A percentile compares a stretch with the other conserved stretches of the same genome.
Evolutionary conservation across 2,113 vertebrate genomes (phyloP).

Genomic region (Bubo scandiacus): DNA sequence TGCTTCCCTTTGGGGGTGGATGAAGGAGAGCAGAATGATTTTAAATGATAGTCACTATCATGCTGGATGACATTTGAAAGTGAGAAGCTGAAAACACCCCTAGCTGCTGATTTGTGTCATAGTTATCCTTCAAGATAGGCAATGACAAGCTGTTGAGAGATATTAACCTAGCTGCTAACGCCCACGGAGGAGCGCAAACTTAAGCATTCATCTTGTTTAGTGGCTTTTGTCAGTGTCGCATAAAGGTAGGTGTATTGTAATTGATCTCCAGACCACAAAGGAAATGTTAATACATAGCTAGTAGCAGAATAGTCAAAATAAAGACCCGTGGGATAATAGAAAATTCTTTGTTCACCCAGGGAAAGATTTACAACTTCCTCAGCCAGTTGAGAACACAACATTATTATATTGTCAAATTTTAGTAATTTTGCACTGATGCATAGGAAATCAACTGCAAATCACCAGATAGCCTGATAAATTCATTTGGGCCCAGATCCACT

Average conservation of each 20-base stretch:
- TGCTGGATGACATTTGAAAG: neutral
- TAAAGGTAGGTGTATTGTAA: neutral
- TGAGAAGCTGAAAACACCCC: neutral
- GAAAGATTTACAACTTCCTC: slow-evolving; percentile 8
- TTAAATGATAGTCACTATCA: neutral
- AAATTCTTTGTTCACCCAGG: neutral
- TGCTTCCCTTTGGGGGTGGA: neutral
- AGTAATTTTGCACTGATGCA: neutral
- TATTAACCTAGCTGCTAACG: neutral
- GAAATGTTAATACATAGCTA: neutral
- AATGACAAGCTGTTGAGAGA: neutral
- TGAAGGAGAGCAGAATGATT: neutral
- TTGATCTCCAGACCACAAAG: slow-evolving; percentile 10
- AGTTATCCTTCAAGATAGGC: neutral
- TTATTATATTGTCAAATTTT: slow-evolving; percentile 10
- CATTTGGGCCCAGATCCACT: neutral
- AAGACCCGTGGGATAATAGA: neutral
- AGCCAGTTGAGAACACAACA: neutral
- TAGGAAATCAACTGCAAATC: neutral
- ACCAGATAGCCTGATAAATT: neutral
- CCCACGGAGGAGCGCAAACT: neutral
- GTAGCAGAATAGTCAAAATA: neutral
- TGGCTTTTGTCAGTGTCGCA: neutral
- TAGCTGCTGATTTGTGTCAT: neutral
- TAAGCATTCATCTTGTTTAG: neutral